Conservation (phyloP, 2,113 vertebrate genomes). For the Mellivora capensis region DNA sequence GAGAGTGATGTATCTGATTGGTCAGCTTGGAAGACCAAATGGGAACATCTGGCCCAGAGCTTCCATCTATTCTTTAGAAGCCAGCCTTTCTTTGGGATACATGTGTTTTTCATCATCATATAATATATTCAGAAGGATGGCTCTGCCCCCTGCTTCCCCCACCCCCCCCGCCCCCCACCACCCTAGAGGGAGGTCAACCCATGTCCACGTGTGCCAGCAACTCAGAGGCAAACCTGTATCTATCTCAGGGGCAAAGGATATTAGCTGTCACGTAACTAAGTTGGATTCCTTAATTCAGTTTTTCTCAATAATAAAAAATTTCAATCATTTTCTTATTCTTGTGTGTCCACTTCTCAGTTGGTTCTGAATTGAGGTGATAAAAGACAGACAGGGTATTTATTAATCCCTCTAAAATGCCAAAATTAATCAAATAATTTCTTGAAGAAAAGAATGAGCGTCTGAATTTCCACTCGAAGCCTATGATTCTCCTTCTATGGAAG, state of each 20-base stretch:
- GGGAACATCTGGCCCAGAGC: neutral
- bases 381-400: neutral
- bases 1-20: neutral
- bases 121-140: neutral
- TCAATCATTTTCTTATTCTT: neutral
- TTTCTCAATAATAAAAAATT: neutral
- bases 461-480: neutral
- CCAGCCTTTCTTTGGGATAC: neutral
- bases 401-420: neutral
- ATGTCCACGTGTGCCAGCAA: neutral
- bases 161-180: no score
- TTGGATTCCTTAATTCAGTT: neutral
- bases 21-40: neutral
- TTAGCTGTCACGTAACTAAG: neutral
- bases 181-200: neutral
- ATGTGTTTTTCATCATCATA: neutral
- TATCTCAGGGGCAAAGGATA: neutral
- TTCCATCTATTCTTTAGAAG: neutral
- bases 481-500: neutral
- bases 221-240: neutral
- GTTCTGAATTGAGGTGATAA: neutral
- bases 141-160: no score
- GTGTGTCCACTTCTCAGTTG: neutral
- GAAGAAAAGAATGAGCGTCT: neutral
- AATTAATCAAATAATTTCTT: neutral